These are phyloP conservation scores for Orthosia gothica DNA, from an alignment of 2,888 invertebrate genomes.

Conservation along the genomic window DNA sequence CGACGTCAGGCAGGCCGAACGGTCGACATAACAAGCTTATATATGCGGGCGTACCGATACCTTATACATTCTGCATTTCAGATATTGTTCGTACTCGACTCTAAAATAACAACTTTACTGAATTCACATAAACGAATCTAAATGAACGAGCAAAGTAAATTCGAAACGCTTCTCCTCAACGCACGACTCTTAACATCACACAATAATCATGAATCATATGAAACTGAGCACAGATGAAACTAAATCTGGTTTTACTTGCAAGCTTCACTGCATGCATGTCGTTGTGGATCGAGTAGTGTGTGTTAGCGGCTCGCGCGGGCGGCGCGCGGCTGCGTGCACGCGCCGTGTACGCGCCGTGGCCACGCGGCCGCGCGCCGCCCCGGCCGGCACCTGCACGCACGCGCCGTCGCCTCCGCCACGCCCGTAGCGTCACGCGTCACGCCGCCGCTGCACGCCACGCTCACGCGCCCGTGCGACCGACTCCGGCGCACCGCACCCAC, in stretches of 20 bases:
- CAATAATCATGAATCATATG: slow-evolving; percentile 91
- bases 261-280: slow-evolving; percentile 91
- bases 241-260: slow-evolving; percentile 91
- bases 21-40: slow-evolving; percentile 81
- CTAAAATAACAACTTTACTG: slow-evolving; percentile 87
- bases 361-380: slow-evolving; percentile 66
- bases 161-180: slow-evolving; percentile 92
- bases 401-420: slow-evolving; percentile 71
- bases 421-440: slow-evolving; percentile 73
- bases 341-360: slow-evolving; percentile 53
- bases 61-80: slow-evolving; percentile 90
- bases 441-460: slow-evolving; percentile 74
- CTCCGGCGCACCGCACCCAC: slow-evolving; percentile 82
- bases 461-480: slow-evolving; percentile 72
- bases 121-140: slow-evolving; percentile 86
- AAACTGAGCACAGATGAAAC: slow-evolving; percentile 91
- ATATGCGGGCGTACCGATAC: slow-evolving; percentile 83
- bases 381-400: slow-evolving; percentile 69
- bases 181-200: slow-evolving; percentile 92
- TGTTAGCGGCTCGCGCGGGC: slow-evolving; percentile 76
- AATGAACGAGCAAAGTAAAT: slow-evolving; percentile 90
- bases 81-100: slow-evolving; percentile 87
- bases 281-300: slow-evolving; percentile 89
- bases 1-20: slow-evolving; percentile 81
- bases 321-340: slow-evolving; percentile 62